Evolutionary conservation across 2,888 invertebrate genomes (phyloP), one percentile per base, ranked within the genome.

Genomic region (Crioceris asparagi): DNA sequence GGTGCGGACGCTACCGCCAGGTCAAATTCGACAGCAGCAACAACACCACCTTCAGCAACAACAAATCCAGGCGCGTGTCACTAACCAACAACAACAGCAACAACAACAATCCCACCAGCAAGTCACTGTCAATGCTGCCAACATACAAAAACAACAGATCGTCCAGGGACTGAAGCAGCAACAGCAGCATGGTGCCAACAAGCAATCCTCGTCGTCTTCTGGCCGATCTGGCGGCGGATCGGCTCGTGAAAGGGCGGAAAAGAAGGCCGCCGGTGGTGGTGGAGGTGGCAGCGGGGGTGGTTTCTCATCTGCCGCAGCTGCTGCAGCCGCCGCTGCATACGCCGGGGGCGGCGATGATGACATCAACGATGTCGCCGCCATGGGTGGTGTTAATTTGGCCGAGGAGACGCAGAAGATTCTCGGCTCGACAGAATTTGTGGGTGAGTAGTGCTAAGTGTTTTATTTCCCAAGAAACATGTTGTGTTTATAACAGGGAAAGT

Each of bases 321-420:
- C 27, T 27, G 27, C 27, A 27, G 27, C 27, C 15, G 65, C 59
- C 18, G 71, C 72, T 58, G 71, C 77, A 29, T 47, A 36, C 3
- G 59, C 59, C 6, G 60, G 59, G 40, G 56, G 57, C 1, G 55
- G 56, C 14, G 92, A 93, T 57, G 94, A 94, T 61, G 94, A 97
- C 62, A 93, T 96, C 56, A 97, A 96, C 59, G 96, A 97, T 68
- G 96, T 97, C 10, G 94, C 96, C 18, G 93, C 96, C 7, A 96
- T 97, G 96, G 96, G 96, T 45, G 96, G 96, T 34, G 96, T 97
- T 37, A 97, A 97, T 68, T 72, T 97, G 54, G 86, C 87, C 1
- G 96, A 97, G 66, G 96, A 97, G 66, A 84, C 87, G 23, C 92
- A 92, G 63, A 79, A 90, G 63, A 96, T 96, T 56, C 72, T 96